Evolutionary conservation across 2,888 invertebrate species (phyloP).

Genomic region (Parthenolecanium corni): DNA sequence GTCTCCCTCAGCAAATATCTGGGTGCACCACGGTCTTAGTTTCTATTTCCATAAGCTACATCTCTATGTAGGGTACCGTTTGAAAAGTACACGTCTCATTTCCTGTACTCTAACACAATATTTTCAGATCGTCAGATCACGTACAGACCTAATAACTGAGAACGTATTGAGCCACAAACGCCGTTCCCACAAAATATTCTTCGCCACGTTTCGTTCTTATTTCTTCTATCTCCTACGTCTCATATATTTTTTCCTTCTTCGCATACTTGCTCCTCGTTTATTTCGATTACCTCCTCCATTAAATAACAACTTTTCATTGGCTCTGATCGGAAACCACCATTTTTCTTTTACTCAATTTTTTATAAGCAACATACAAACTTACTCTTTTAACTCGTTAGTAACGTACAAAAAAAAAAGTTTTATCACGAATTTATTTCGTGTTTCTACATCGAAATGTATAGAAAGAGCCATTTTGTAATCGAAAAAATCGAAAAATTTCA

Average conservation of each 20-base stretch:
- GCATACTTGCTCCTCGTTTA: background rate
- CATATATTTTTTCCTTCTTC: background rate
- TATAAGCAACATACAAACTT: background rate
- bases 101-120: background rate
- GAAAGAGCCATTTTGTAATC: background rate
- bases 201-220: conserved; percentile 18
- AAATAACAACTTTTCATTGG: conserved; percentile 25
- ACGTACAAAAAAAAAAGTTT: conserved; percentile 23
- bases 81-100: background rate
- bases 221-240: conserved; percentile 9
- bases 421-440: conserved; percentile 15
- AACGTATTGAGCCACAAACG: conserved; percentile 23
- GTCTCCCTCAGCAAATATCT: no score
- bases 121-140: conserved; percentile 12
- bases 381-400: conserved; percentile 21
- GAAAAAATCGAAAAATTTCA: background rate
- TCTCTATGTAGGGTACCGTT: no score
- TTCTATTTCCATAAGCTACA: no score
- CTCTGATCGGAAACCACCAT: conserved; percentile 13
- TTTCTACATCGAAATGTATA: background rate
- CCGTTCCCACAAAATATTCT: conserved; percentile 28
- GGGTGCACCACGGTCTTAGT: no score
- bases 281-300: conserved; percentile 22
- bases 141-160: conserved; percentile 27
- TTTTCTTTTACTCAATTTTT: conserved; percentile 13